Conservation (phyloP, 2,888 invertebrate species). For the Drosophila mercatorum region DNA sequence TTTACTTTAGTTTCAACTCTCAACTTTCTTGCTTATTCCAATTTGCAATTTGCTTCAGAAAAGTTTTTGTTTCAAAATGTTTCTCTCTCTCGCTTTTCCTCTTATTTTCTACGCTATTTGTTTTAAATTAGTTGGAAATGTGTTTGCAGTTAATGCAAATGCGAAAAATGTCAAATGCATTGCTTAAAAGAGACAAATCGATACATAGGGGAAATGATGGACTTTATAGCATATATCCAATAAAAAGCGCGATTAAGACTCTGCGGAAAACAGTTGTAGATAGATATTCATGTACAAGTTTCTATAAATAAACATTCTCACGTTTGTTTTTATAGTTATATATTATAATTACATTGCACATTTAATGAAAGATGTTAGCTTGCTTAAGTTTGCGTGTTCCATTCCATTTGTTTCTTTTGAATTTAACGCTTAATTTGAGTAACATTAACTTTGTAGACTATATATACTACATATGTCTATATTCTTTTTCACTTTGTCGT, state of each 20-base stretch:
- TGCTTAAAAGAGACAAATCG: background rate
- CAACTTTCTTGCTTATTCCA: conserved; percentile 1
- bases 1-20: conserved; percentile 12
- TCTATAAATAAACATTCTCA: too few species aligned
- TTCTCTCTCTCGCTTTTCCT: background rate
- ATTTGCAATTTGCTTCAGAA: background rate
- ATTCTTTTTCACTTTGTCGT: too few species aligned
- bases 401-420: background rate
- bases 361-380: background rate
- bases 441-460: too few species aligned
- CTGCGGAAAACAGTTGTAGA: too few species aligned
- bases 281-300: too few species aligned
- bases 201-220: background rate
- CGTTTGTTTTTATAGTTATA: background rate
- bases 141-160: background rate
- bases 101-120: background rate
- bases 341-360: background rate
- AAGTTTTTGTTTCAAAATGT: conserved; percentile 1
- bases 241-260: too few species aligned
- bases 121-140: conserved; percentile 6
- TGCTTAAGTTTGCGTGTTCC: background rate
- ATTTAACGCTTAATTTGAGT: too few species aligned
- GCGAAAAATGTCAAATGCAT: background rate
- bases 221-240: too few species aligned
- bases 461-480: background rate